Conservation (phyloP, 2,888 invertebrate species). For the Syrphus vitripennis region DNA sequence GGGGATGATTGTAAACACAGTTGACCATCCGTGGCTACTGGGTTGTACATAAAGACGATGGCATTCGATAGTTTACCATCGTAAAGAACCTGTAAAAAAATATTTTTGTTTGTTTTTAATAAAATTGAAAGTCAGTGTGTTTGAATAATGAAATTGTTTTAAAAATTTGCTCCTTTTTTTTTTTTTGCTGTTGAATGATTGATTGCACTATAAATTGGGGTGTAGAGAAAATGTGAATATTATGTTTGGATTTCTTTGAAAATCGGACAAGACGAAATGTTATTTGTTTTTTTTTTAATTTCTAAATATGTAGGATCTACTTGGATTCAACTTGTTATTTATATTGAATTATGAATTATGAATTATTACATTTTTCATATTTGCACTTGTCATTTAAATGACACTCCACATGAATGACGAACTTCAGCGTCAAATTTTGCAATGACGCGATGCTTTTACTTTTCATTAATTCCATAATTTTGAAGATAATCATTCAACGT, state of each 20-base stretch:
- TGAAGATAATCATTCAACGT: too few species aligned
- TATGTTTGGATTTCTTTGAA: background rate
- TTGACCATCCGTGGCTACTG: constrained; percentile 99
- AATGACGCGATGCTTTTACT: too few species aligned
- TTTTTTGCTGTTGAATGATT: constrained; percentile 15
- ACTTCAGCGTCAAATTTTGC: background rate
- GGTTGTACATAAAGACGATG: constrained; percentile 99
- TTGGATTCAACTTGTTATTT: background rate
- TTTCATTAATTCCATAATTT: too few species aligned
- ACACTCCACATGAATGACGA: background rate
- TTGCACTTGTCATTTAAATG: background rate
- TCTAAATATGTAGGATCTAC: background rate
- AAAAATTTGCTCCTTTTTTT: constrained; percentile 36
- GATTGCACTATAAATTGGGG: constrained; percentile 9
- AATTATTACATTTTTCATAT: too few species aligned
- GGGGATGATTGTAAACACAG: constrained; percentile 99
- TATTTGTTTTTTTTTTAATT: background rate
- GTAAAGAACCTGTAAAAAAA: constrained; percentile 91
- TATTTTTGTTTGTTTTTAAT: constrained; percentile 47
- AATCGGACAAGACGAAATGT: background rate
- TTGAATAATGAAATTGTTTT: background rate
- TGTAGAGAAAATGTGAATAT: constrained; percentile 16
- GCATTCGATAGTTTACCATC: constrained; percentile 98
- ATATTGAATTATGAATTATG: background rate
- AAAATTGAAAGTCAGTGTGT: constrained; percentile 21